Evolutionary conservation across 2,888 invertebrate species (phyloP), one percentile per base, ranked within the genome.

Genomic region (Pristionchus fissidentatus): DNA sequence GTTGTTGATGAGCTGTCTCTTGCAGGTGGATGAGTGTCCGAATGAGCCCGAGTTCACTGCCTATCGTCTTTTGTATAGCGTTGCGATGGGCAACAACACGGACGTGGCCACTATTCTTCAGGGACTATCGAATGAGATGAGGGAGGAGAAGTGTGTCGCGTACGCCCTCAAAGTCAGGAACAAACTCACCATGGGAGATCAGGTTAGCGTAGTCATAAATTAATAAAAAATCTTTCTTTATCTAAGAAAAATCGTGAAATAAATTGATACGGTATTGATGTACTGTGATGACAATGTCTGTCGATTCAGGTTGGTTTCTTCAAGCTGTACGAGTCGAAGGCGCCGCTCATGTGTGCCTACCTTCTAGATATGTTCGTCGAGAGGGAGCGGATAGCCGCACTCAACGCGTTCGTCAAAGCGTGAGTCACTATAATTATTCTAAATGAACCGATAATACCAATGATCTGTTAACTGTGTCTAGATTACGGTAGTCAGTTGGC

Each of bases 321-420:
- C 94, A 94, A 95, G 91, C 94, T 99, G 85, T 98, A 98, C 85
- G 70, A 49, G 62, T 70, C 83, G 92, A 93, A 94, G 85, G 96
- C 98, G 60, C 98, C 98, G 32, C 95, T 96, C 92, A 98, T 99
- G 98, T 96, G 97, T 73, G 96, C 96, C 84, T 97, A 96, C 94
- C 95, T 99, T 89, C 96, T 99, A 94, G 98, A 98, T 94, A 97
- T 98, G 97, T 98, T 98, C 94, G 95, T 97, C 93, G 96, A 97
- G 88, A 95, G 98, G 92, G 97, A 98, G 93, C 94, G 99, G 92
- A 97, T 96, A 94, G 94, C 94, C 90, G 98, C 97, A 92, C 94
- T 98, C 92, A 97, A 96, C 94, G 95, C 95, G 93, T 96, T 98
- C 93, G 95, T 97, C 89, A 98, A 97, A 95, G 95, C 97, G 97